phyloP scores from a whole-genome alignment of 2,797 vertebrate genomes.

The Nyctalus aviator region DNA sequence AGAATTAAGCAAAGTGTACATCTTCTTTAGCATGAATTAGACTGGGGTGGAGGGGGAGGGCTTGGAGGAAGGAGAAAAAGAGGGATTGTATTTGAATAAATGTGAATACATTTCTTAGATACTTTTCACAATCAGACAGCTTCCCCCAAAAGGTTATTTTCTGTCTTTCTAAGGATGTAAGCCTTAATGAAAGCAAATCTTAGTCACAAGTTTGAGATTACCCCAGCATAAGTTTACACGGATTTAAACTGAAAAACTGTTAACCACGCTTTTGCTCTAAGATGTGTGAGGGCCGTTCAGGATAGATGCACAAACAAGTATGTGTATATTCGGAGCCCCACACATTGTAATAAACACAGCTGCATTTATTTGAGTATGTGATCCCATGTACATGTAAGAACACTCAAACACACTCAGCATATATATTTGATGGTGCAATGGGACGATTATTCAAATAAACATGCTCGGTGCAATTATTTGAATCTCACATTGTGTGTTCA shows the following conservation, averaged over 20 bases:
- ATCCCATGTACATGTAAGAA: slow-evolving; percentile 87
- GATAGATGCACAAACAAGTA: slow-evolving; percentile 81
- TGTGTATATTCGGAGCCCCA: slow-evolving; percentile 81
- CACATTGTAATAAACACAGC: slow-evolving; percentile 89
- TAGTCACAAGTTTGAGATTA: slow-evolving; percentile 61
- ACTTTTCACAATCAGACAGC: slow-evolving; percentile 73
- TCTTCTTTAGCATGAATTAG: slow-evolving; percentile 65
- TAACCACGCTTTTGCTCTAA: slow-evolving; percentile 79
- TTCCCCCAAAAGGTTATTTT: slow-evolving; percentile 63
- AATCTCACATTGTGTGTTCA: slow-evolving; percentile 81
- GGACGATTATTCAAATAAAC: slow-evolving; percentile 88
- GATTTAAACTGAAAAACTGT: slow-evolving; percentile 82
- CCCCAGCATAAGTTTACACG: slow-evolving; percentile 76
- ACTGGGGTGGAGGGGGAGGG: slow-evolving; percentile 45
- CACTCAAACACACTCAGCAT: slow-evolving; percentile 87
- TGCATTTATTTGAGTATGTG: slow-evolving; percentile 90
- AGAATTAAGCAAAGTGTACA: slow-evolving; percentile 48
- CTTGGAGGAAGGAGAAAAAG: slow-evolving; percentile 47
- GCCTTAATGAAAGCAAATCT: slow-evolving; percentile 73
- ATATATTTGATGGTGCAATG: slow-evolving; percentile 87
- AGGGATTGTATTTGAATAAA: slow-evolving; percentile 66
- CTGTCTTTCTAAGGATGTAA: slow-evolving; percentile 66
- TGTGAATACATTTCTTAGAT: slow-evolving; percentile 67
- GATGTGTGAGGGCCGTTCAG: slow-evolving; percentile 59
- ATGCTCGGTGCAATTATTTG: slow-evolving; percentile 84